Conservation (phyloP, 2,888 invertebrate species). For the Tenthredo mesomela region DNA sequence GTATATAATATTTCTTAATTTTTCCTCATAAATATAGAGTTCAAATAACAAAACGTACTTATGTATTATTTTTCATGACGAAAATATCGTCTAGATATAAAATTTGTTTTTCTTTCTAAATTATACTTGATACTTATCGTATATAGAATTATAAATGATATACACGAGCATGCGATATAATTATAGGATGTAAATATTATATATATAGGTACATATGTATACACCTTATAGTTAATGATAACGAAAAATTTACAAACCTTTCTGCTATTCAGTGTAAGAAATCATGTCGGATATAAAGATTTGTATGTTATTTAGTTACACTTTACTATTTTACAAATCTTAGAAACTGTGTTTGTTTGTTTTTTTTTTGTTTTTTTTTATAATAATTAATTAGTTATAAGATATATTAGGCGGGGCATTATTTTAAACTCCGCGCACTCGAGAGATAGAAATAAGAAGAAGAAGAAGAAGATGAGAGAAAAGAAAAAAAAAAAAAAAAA, state of each 20-base stretch:
- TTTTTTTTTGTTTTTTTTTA: not conserved
- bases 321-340: not conserved
- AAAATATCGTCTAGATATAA: too few species aligned
- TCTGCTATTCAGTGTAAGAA: not conserved
- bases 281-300: constrained; percentile 6
- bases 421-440: not conserved
- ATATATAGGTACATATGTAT: not conserved
- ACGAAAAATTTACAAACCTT: constrained; percentile 12
- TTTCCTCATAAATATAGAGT: too few species aligned
- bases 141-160: not conserved
- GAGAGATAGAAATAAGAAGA: not conserved
- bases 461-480: not conserved
- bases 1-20: too few species aligned
- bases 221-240: not conserved
- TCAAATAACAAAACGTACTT: too few species aligned
- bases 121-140: not conserved
- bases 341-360: not conserved
- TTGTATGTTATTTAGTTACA: not conserved
- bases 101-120: not conserved
- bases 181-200: constrained; percentile 14
- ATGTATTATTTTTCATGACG: too few species aligned
- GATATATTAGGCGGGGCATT: constrained; percentile 7
- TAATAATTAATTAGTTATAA: not conserved
- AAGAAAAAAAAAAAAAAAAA: too few species aligned
- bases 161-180: not conserved